phyloP scores from a whole-genome alignment of 2,113 vertebrate genomes.

The Campylomormyrus tamandua region DNA sequence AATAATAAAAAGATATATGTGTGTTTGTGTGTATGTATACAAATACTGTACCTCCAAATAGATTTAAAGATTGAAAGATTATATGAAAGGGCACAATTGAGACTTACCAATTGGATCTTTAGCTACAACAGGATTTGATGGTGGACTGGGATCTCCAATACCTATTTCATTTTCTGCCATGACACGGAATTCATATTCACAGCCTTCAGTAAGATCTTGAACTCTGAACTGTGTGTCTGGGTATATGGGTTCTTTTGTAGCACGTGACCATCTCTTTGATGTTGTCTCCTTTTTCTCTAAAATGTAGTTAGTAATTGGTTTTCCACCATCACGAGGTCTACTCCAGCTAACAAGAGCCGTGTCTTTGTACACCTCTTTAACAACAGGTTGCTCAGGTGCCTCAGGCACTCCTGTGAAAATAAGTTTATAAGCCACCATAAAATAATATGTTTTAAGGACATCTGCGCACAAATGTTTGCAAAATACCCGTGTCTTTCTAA shows the following conservation, averaged over 20 bases:
- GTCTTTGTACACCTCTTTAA: constrained; percentile 82
- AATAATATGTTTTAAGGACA: neutral
- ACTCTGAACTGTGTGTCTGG: constrained; percentile 84
- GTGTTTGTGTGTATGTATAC: neutral
- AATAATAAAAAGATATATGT: constrained; percentile 4
- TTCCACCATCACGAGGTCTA: constrained; percentile 87
- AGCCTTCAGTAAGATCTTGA: constrained; percentile 85
- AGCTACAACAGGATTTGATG: constrained; percentile 86
- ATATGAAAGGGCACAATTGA: neutral
- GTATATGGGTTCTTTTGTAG: constrained; percentile 81
- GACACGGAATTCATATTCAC: constrained; percentile 92
- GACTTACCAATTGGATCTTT: constrained; percentile 88
- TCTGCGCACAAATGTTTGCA: neutral
- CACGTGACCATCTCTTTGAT: constrained; percentile 82
- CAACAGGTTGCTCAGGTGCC: constrained; percentile 82
- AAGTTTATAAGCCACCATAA: neutral
- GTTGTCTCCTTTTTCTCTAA: constrained; percentile 90
- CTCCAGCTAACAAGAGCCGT: constrained; percentile 87
- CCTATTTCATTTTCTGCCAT: constrained; percentile 95
- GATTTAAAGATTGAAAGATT: neutral
- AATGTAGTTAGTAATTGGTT: constrained; percentile 91
- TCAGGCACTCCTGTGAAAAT: constrained; percentile 80
- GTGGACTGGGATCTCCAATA: constrained; percentile 83
- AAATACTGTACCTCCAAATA: neutral
- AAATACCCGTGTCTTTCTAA: neutral